Evolutionary conservation across 2,797 vertebrate species (phyloP), one percentile per base, ranked within the genome.

Genomic region (Hephaestus fuliginosus): DNA sequence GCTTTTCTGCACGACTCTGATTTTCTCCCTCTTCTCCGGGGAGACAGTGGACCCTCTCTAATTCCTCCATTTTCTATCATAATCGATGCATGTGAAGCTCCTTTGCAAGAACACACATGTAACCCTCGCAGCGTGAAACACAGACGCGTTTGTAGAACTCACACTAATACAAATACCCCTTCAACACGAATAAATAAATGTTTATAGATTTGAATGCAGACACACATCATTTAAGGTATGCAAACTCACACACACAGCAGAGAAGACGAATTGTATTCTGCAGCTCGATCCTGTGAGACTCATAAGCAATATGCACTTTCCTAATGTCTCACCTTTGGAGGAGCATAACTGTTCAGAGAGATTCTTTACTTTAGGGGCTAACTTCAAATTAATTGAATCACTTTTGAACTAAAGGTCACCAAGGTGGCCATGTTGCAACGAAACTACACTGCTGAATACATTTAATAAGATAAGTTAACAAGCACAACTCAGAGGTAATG

Each of bases 331-430:
- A 55, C 82, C 78, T 82, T 74, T 74, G 76, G 70, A 78, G 91
- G 78, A 89, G 91, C 88, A 90, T 28, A 86, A 78, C 78, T 82
- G 61, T 91, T 91, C 66, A 17, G 77, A 81, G 78, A 15, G 49
- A 85, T 86, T 75, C 53, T 81, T 87, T 79, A 71, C 76, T 81
- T 83, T 7, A 15, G 64, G 81, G 64, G 39, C 66, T 10, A 28
- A 53, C 82, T 86, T 76, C 33, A 72, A 78, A 81, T 76, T 85
- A 86, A 84, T 75, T 44, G 20, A 77, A 64, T 71, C 44, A 41
- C 14, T 81, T 80, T 57, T 75, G 58, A 88, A n/a, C 46, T 25
- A 1, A 52, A 80, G n/a, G 63, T 68, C 73, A 46, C 66, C 43
- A 13, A 20, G 43, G 57, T 2, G 3, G 48, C 64, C 9, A 17